Conservation (phyloP, 2,888 invertebrate species). For the Hirtodrosophila histrioides region DNA sequence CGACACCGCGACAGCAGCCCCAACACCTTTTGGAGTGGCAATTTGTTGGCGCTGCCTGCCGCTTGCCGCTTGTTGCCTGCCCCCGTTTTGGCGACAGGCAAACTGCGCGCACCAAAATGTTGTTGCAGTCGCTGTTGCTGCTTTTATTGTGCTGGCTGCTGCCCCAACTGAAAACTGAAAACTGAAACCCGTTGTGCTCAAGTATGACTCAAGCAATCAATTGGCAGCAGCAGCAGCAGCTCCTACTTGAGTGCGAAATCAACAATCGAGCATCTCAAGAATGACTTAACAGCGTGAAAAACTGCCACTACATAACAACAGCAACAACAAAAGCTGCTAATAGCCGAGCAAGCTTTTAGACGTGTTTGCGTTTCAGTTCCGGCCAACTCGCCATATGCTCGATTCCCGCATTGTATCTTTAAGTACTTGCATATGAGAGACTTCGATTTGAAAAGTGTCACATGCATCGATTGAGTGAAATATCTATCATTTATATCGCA, state of each 20-base stretch:
- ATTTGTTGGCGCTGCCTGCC: constrained; percentile 66
- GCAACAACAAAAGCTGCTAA: constrained; percentile 53
- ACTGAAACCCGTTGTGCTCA: constrained; percentile 67
- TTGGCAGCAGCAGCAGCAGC: constrained; percentile 58
- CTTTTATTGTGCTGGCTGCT: constrained; percentile 13
- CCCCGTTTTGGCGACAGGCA: constrained; percentile 69
- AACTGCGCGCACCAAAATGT: constrained; percentile 43
- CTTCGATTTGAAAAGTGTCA: constrained; percentile 58
- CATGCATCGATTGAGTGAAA: constrained; percentile 65
- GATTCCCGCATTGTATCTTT: background rate
- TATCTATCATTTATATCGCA: constrained; percentile 63
- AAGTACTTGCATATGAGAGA: constrained; percentile 19
- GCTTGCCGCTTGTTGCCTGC: constrained; percentile 36
- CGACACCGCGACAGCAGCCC: constrained; percentile 62
- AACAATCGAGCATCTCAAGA: constrained; percentile 73
- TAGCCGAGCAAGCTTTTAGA: constrained; percentile 55
- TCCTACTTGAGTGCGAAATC: constrained; percentile 67
- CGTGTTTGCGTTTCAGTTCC: constrained; percentile 45
- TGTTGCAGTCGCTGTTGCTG: constrained; percentile 33
- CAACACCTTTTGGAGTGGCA: constrained; percentile 78
- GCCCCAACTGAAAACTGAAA: constrained; percentile 47
- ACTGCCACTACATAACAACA: constrained; percentile 24
- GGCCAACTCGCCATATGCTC: constrained; percentile 18
- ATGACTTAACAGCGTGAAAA: constrained; percentile 74
- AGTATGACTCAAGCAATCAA: constrained; percentile 78